Percentiles rank a stretch among this genome's conserved stretches.
These are phyloP conservation scores for Spilogale gracilis DNA, from an alignment of 2,113 vertebrate species.

Conservation along the genomic window DNA sequence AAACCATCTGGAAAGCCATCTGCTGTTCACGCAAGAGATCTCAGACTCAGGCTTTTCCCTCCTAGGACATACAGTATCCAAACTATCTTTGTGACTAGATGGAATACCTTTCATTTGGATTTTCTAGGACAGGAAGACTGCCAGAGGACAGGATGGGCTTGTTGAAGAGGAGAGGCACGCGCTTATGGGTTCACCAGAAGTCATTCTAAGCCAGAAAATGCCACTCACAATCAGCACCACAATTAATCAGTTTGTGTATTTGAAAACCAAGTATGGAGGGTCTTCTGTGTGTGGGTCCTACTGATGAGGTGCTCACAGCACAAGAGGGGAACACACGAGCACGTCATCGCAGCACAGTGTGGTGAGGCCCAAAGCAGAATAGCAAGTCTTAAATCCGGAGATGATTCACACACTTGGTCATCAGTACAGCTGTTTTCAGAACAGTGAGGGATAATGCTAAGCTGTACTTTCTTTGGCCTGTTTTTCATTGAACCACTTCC, in stretches of 20 bases:
- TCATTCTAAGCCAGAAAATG: conserved; percentile 28
- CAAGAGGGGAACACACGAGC: neutral
- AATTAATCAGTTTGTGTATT: neutral
- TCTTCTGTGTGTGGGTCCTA: accelerated
- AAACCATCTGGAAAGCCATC: conserved; percentile 78
- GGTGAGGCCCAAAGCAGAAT: neutral
- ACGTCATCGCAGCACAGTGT: accelerated
- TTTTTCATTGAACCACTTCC: neutral
- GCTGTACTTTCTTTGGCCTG: neutral
- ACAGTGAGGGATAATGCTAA: neutral
- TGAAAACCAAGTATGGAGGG: neutral
- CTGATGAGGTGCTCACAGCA: accelerated
- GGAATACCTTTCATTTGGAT: neutral
- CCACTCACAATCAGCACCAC: neutral
- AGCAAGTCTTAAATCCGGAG: neutral
- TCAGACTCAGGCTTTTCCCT: neutral
- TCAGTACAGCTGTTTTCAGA: neutral
- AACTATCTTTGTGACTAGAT: neutral
- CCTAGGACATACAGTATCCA: neutral
- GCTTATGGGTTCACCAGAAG: neutral
- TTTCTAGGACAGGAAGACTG: neutral
- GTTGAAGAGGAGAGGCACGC: neutral
- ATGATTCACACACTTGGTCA: neutral
- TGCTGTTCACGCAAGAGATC: conserved; percentile 23
- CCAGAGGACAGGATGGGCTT: neutral